These are phyloP conservation scores for Sphaerodactylus townsendi DNA, from an alignment of 2,113 vertebrate species.

Conservation along the genomic window DNA sequence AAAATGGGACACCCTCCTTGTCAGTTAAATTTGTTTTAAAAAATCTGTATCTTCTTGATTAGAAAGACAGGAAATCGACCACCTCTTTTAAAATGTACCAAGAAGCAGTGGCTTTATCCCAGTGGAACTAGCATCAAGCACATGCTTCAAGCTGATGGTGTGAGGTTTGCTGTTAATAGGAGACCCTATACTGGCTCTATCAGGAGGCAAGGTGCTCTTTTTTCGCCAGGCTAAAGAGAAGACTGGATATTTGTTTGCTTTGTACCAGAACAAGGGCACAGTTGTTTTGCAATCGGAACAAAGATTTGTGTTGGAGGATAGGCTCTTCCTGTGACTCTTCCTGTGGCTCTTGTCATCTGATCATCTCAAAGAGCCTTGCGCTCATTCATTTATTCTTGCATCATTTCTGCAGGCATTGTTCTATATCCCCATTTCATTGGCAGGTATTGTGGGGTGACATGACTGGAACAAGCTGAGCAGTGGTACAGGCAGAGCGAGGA, in stretches of 20 bases:
- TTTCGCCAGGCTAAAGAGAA: not conserved
- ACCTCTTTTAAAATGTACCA: not conserved
- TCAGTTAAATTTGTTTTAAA: not conserved
- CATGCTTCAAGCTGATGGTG: not conserved
- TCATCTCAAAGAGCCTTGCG: not conserved
- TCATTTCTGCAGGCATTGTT: not conserved
- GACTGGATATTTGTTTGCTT: not conserved
- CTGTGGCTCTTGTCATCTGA: constrained; percentile 13
- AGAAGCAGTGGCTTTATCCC: not conserved
- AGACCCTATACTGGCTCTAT: not conserved
- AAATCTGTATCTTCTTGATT: not conserved
- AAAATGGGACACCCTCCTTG: not conserved
- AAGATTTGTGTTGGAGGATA: not conserved
- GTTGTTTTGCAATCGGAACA: not conserved
- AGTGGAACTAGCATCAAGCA: not conserved
- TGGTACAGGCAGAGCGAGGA: not conserved
- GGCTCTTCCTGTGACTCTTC: not conserved
- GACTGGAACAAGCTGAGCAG: not conserved
- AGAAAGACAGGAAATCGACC: not conserved
- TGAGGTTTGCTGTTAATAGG: not conserved
- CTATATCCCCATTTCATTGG: not conserved
- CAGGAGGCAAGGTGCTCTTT: not conserved
- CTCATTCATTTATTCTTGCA: constrained; percentile 1
- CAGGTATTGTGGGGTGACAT: not conserved
- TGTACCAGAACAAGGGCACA: not conserved